Percentiles rank a stretch among this genome's conserved stretches.
These are phyloP conservation scores for Syngnathus rostellatus DNA, from an alignment of 2,797 vertebrate species.

Conservation along the genomic window DNA sequence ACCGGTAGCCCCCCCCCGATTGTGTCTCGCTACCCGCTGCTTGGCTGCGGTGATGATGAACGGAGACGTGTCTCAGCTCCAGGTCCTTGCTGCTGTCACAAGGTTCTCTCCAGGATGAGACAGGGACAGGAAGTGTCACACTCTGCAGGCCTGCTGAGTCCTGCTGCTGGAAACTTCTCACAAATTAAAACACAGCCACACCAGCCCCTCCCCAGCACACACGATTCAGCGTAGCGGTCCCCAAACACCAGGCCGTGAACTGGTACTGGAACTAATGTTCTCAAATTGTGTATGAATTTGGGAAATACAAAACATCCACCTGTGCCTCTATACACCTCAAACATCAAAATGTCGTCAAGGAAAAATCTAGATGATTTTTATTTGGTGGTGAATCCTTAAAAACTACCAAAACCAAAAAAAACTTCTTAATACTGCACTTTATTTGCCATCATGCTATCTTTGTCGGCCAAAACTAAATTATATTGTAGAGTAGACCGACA, in stretches of 20 bases:
- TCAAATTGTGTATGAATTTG: neutral
- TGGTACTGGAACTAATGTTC: neutral
- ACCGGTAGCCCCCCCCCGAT: slow-evolving; percentile 14
- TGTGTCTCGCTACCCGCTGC: slow-evolving; percentile 25
- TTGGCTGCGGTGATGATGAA: slow-evolving; percentile 62
- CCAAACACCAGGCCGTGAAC: neutral
- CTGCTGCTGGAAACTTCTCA: slow-evolving; percentile 66
- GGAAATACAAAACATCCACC: neutral
- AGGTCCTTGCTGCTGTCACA: slow-evolving; percentile 58
- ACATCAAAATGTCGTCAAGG: too few relatives aligned
- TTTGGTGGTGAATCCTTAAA: too few relatives aligned
- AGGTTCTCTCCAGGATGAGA: slow-evolving; percentile 56
- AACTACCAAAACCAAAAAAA: too few relatives aligned
- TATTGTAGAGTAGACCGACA: too few relatives aligned
- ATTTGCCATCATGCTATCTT: too few relatives aligned
- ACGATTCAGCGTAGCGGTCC: neutral
- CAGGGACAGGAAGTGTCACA: slow-evolving; percentile 73
- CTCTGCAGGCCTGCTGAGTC: slow-evolving; percentile 65
- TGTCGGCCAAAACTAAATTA: too few relatives aligned
- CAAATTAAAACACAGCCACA: slow-evolving; percentile 63
- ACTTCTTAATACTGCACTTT: too few relatives aligned
- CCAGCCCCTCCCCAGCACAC: slow-evolving; percentile 34
- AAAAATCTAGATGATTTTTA: too few relatives aligned
- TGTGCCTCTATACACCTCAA: too few relatives aligned
- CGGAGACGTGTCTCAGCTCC: slow-evolving; percentile 46